Conservation (phyloP, 2,113 vertebrate genomes). For the Sialia sialis region DNA sequence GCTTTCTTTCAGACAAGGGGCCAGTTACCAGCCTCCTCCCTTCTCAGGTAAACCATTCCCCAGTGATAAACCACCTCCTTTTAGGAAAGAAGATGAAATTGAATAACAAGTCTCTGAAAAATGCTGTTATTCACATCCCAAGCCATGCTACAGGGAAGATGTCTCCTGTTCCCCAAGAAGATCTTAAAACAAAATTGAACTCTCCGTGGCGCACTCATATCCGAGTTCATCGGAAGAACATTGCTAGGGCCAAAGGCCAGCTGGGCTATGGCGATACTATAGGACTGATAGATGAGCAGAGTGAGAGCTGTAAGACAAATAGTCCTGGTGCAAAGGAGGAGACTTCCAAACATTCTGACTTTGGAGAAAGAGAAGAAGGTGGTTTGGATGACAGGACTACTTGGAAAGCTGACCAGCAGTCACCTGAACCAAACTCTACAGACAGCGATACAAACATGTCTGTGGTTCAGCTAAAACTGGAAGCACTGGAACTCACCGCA, state of each 20-base stretch:
- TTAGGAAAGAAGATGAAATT: slow-evolving; percentile 85
- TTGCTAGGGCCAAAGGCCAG: slow-evolving; percentile 80
- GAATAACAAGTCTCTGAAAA: slow-evolving; percentile 71
- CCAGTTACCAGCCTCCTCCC: slow-evolving; percentile 88
- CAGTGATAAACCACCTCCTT: slow-evolving; percentile 95
- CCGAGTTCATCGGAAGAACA: slow-evolving; percentile 85
- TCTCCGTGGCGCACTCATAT: slow-evolving; percentile 92
- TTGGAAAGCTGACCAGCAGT: slow-evolving; percentile 59
- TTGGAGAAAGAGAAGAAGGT: background rate
- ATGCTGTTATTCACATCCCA: slow-evolving; percentile 73
- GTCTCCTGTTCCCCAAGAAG: slow-evolving; percentile 69
- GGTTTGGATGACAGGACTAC: slow-evolving; percentile 31
- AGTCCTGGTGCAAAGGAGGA: slow-evolving; percentile 13
- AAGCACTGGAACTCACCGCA: slow-evolving; percentile 74
- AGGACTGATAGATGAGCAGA: slow-evolving; percentile 78
- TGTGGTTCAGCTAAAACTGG: slow-evolving; percentile 76
- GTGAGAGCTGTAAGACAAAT: slow-evolving; percentile 40
- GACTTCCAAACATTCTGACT: background rate
- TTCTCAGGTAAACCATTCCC: slow-evolving; percentile 88
- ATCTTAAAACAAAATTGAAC: slow-evolving; percentile 75
- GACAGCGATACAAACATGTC: slow-evolving; percentile 55
- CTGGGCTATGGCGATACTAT: slow-evolving; percentile 81
- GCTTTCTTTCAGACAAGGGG: slow-evolving; percentile 86
- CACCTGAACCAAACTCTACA: slow-evolving; percentile 18
- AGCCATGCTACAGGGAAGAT: slow-evolving; percentile 64